A percentile compares a stretch with the other conserved stretches of the same genome.
phyloP scores from a whole-genome alignment of 2,888 invertebrate genomes.

The Callimorpha dominula region DNA sequence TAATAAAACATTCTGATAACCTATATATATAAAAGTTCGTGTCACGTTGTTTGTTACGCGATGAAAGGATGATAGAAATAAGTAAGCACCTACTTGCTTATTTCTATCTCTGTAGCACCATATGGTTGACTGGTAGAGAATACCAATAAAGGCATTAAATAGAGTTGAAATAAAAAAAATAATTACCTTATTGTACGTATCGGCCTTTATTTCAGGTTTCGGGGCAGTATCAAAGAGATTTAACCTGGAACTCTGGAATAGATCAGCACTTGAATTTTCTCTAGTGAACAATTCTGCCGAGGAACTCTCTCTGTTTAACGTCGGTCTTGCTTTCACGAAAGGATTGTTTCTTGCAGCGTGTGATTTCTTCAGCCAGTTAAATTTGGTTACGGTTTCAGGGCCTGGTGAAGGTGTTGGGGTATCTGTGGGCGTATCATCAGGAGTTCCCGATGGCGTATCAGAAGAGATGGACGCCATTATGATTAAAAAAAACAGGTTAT shows the following conservation, averaged over 20 bases:
- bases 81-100: too few relatives aligned
- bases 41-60: too few relatives aligned
- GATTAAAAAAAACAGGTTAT: too few relatives aligned
- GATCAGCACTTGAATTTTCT: slow-evolving; percentile 77
- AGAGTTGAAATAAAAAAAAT: not conserved
- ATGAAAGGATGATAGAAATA: too few relatives aligned
- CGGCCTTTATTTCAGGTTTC: slow-evolving; percentile 68
- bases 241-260: slow-evolving; percentile 79
- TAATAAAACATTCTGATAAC: too few relatives aligned
- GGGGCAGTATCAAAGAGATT: slow-evolving; percentile 80
- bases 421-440: slow-evolving; percentile 60
- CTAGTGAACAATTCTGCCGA: slow-evolving; percentile 76
- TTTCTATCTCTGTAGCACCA: too few relatives aligned
- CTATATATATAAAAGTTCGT: too few relatives aligned
- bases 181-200: slow-evolving; percentile 70
- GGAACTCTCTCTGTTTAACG: slow-evolving; percentile 77
- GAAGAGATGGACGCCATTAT: slow-evolving; percentile 45
- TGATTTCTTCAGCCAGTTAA: slow-evolving; percentile 75
- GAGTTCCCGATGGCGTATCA: slow-evolving; percentile 60
- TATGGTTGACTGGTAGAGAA: too few relatives aligned
- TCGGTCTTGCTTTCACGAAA: slow-evolving; percentile 75
- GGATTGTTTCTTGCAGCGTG: slow-evolving; percentile 73
- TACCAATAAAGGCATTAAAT: too few relatives aligned
- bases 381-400: slow-evolving; percentile 67
- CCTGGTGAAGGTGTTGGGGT: slow-evolving; percentile 69